Evolutionary conservation across 1,140 invertebrate genomes (phyloP), one percentile per base, ranked within the genome.

Genomic region (Drosophila setifemur): DNA sequence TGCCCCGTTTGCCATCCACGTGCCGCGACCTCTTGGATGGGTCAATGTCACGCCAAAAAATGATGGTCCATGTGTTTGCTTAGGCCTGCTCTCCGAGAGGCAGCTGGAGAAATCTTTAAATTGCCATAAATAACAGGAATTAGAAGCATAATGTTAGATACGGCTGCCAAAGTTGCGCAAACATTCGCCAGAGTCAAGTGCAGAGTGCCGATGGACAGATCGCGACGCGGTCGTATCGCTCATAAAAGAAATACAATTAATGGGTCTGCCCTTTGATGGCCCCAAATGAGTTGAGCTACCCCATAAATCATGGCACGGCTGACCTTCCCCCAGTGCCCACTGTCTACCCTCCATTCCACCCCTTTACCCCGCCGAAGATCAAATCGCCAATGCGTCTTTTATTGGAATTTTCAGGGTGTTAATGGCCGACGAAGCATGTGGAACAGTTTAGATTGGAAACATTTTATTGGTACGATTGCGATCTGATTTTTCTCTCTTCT

Each of bases 71-170:
- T 23, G 14, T 33, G 52, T 61, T 61, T 61, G 37, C 18, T 57
- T 57, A 42, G 57, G 21, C 12, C 18, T 19, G 25, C 23, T n/a
- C 23, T 12, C 25, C 19, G n/a, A n/a, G 44, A 39, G 14, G n/a
- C n/a, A 28, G 42, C 16, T 25, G 44, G 21, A 52, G 16, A 76
- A 73, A 73, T 73, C 39, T 69, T 73, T 73, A 69, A 73, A 70
- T 74, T 71, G 71, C 57, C 60, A 79, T 79, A 66, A 79, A 79
- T 79, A 70, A 57, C 42, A 69, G 33, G 64, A 68, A 69, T 67
- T 28, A 37, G 47, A 21, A 40, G 37, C 18, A 40, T 48, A 18
- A 40, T 48, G 26, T 68, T 67, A 25, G 58, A 50, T 50, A 40
- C 39, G 37, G 45, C 26, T 44, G 48, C 47, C 40, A 47, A 21